Evolutionary conservation across 2,888 invertebrate species (phyloP).

Genomic region (Apodemia zela): DNA sequence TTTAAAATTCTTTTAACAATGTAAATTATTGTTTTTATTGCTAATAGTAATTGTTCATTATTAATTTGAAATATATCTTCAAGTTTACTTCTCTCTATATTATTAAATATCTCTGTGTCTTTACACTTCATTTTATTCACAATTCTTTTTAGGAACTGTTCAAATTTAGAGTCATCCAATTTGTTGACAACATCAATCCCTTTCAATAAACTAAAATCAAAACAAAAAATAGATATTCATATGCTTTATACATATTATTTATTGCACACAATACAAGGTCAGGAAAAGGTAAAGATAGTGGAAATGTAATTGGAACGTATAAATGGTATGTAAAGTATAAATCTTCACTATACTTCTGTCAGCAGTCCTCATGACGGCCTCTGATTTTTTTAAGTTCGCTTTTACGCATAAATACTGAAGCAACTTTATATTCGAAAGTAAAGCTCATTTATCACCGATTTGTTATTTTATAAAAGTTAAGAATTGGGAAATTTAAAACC

Average conservation of each 20-base stretch:
- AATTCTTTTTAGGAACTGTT: slow-evolving; percentile 63
- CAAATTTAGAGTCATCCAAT: slow-evolving; percentile 60
- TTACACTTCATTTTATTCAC: slow-evolving; percentile 54
- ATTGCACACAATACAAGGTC: too few species aligned
- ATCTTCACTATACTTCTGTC: too few species aligned
- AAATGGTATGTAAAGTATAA: too few species aligned
- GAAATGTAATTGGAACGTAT: too few species aligned
- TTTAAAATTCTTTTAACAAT: slow-evolving; percentile 60
- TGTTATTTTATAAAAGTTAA: too few species aligned
- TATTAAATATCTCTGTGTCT: slow-evolving; percentile 60
- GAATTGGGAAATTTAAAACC: too few species aligned
- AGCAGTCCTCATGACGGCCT: too few species aligned
- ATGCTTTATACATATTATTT: slow-evolving; percentile 24
- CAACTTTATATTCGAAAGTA: too few species aligned
- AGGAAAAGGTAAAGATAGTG: too few species aligned
- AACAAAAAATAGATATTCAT: neutral
- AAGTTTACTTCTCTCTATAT: slow-evolving; percentile 58
- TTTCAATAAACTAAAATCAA: slow-evolving; percentile 54
- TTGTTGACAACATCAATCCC: slow-evolving; percentile 55
- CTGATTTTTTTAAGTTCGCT: too few species aligned
- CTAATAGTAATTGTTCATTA: slow-evolving; percentile 49
- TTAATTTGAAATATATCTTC: slow-evolving; percentile 59
- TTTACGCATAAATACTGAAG: too few species aligned
- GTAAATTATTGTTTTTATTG: slow-evolving; percentile 60
- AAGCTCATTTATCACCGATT: too few species aligned